Evolutionary conservation across 2,888 invertebrate genomes (phyloP), one percentile per base, ranked within the genome.

Genomic region (Mimachlamys varia): DNA sequence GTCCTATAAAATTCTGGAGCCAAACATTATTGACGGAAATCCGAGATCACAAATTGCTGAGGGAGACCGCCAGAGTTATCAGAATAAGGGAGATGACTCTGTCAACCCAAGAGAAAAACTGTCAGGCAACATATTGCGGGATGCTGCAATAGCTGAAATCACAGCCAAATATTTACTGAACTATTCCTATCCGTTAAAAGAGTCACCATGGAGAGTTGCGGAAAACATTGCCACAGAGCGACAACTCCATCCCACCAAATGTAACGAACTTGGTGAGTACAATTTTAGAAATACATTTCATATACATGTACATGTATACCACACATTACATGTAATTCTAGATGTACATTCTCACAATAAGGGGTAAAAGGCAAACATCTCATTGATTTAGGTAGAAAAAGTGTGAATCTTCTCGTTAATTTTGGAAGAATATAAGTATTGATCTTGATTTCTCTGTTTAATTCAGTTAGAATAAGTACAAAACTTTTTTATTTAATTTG

Each of bases 201-300:
- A 93, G 17, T 94, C 94, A 15, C 95, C 95, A 62, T 96, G 96
- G 96, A 92, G 90, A 33, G 90, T 96, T 10, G 96, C 96, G 2
- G 95, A 93, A 33, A 93, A 93, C 7, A 96, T 96, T 96, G 95
- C 96, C 1, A 94, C 93, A 27, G 89, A 94, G 3, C 92, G 96
- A 88, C 92, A 95, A 90, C 94, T 96, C 7, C 94, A 95, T 92
- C 96, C 96, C 12, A 95, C 95, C 87, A 89, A 94, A 53, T 93
- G 94, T 7, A 95, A 96, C 19, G 94, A 95, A 91, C 88, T 95
- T 90, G 95, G 95, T 95, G 92, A 93, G 93, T 92, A 44, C 87
- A 44, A 44, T 44, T 44, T 7, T 7, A 44, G 44, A 44, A 44
- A 44, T 44, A 44, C 44, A 44, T 5, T 44, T 44, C 7, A 44